A percentile compares a stretch with the other conserved stretches of the same genome.
Conservation (phyloP, 1,140 invertebrate species). For the Cyclargus thomasi region DNA sequence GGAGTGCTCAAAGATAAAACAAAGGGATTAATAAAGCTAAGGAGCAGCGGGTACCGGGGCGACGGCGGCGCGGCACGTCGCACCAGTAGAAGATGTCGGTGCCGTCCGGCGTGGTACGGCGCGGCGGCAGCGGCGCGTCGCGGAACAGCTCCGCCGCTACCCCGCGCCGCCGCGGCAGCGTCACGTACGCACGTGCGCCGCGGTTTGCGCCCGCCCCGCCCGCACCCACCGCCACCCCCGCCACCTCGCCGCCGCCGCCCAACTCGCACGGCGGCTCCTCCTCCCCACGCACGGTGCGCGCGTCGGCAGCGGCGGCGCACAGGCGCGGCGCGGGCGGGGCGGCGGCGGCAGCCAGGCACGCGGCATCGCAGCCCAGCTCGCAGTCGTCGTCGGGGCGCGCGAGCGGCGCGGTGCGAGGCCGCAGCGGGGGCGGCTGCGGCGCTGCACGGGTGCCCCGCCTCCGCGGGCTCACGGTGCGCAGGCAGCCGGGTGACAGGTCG, state of each 20-base stretch:
- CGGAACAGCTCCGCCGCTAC: conserved; percentile 37
- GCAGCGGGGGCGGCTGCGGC: conserved; percentile 56
- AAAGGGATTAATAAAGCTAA: background rate
- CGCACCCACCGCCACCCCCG: conserved; percentile 33
- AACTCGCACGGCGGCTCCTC: conserved; percentile 79
- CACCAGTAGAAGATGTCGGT: conserved; percentile 91
- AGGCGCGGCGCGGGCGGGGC: conserved; percentile 38
- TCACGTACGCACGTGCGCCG: conserved; percentile 38
- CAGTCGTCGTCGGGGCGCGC: conserved; percentile 54
- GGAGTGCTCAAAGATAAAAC: background rate
- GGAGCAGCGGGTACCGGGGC: conserved; percentile 59
- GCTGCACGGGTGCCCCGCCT: conserved; percentile 48
- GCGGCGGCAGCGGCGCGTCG: conserved; percentile 79
- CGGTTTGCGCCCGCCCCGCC: conserved; percentile 44
- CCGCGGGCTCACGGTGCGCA: conserved; percentile 59
- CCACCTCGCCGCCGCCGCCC: conserved; percentile 40
- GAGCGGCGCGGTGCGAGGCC: conserved; percentile 48
- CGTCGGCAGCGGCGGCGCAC: conserved; percentile 32
- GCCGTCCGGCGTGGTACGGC: conserved; percentile 84
- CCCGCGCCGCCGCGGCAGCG: conserved; percentile 76
- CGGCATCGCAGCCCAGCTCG: conserved; percentile 78
- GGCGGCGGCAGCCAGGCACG: conserved; percentile 76
- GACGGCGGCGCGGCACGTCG: conserved; percentile 78
- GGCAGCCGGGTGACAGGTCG: conserved; percentile 66
- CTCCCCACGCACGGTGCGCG: conserved; percentile 79